Evolutionary conservation across 1,140 invertebrate genomes (phyloP).

Genomic region (Pollicipes pollicipes): DNA sequence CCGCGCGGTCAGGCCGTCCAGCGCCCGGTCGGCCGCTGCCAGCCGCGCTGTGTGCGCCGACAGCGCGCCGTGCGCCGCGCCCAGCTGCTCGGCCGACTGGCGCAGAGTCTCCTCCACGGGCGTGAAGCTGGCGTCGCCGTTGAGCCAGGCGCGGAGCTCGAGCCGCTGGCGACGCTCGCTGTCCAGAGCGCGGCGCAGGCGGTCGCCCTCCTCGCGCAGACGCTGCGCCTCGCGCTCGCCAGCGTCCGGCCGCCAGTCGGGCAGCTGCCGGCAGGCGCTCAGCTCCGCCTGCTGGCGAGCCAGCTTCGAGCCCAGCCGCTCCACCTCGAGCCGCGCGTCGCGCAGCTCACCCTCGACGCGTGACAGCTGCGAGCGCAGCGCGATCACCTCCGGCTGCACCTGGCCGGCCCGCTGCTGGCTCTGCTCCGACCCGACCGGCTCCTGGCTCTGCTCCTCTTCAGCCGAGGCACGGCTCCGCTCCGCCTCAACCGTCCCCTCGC

Average conservation of each 20-base stretch:
- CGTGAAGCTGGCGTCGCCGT: background rate
- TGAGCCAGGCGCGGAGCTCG: background rate
- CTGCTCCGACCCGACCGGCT: background rate
- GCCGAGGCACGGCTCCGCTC: background rate
- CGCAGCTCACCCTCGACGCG: background rate
- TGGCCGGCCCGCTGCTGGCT: background rate
- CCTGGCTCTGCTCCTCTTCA: background rate
- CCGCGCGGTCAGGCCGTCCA: background rate
- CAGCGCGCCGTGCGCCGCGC: background rate
- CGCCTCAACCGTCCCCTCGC: background rate
- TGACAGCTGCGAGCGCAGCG: background rate
- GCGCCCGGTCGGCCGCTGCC: no score
- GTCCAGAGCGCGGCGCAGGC: background rate
- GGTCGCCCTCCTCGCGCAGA: background rate
- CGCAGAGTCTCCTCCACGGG: background rate
- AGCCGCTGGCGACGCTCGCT: background rate
- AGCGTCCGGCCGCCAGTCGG: no score
- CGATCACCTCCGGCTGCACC: background rate
- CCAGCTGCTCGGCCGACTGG: background rate
- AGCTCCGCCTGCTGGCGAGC: background rate
- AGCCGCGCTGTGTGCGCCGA: background rate
- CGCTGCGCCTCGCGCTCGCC: background rate
- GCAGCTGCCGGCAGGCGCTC: background rate
- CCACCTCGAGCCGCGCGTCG: background rate
- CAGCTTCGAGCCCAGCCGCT: background rate